Evolutionary conservation across 2,888 invertebrate genomes (phyloP).

Genomic region (Chorisops tibialis): DNA sequence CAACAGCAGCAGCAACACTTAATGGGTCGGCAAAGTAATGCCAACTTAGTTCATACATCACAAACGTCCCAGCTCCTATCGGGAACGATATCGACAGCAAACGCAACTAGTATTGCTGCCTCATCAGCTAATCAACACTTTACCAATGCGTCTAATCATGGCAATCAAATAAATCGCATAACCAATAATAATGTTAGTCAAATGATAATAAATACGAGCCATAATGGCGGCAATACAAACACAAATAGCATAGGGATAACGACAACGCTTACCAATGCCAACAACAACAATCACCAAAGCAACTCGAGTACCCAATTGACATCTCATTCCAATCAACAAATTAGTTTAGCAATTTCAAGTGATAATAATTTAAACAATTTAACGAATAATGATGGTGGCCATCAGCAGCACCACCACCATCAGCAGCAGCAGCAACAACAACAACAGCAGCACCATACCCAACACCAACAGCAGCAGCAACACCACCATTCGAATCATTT

Average conservation of each 20-base stretch:
- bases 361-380: constrained; percentile 41
- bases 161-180: constrained; percentile 47
- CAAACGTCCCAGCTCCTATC: constrained; percentile 27
- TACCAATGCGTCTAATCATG: constrained; percentile 41
- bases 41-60: constrained; percentile 28
- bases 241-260: constrained; percentile 1
- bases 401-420: constrained; percentile 30
- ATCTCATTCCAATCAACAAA: constrained; percentile 41
- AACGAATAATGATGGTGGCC: constrained; percentile 29
- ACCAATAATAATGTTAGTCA: constrained; percentile 45
- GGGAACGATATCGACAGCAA: constrained; percentile 7
- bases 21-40: constrained; percentile 33
- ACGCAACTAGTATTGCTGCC: constrained; percentile 5
- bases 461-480: constrained; percentile 26
- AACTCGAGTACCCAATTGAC: constrained; percentile 29
- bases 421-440: constrained; percentile 24
- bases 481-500: constrained; percentile 39
- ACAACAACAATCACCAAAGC: constrained; percentile 32
- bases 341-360: constrained; percentile 42
- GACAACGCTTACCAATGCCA: constrained; percentile 31
- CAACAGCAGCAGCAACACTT: constrained; percentile 38
- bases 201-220: constrained; percentile 37
- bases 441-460: constrained; percentile 24
- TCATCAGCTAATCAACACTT: constrained; percentile 33
- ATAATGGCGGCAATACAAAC: constrained; percentile 30